Evolutionary conservation across 2,113 vertebrate genomes (phyloP), one percentile per base, ranked within the genome.

Genomic region (Rhabdomys dilectus): DNA sequence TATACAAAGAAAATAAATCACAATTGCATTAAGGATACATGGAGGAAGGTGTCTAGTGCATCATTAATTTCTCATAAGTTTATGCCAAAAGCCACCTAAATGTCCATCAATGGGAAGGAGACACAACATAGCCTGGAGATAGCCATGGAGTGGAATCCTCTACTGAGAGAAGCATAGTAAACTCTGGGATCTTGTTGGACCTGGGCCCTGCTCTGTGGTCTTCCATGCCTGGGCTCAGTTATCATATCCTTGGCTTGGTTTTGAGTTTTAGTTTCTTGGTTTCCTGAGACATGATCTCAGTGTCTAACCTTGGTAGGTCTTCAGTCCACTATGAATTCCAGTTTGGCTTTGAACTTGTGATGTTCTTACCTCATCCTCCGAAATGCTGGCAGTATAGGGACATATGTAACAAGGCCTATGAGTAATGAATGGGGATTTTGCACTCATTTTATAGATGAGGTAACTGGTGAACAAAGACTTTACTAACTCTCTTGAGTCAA

Each of bases 161-260:
- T 5, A 9, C 29, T 7, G 24, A 45, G 16, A 22, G 24, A 19
- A 48, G 31, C 16, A 2, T 0, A 12, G 2, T 1, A 60, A 21
- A 39, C 58, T 58, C 58, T 26, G 31, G 4, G 5, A 26, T 21
- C 2, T 0, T 24, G n/a, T 11, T 31, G 10, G 31, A 34, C 66
- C 29, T 34, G 39, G 1, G 19, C 6, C 31, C 81, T 62, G 39
- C 64, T 39, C 75, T 48, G 13, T 48, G 72, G 2, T 13, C 66
- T 21, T n/a, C 80, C 31, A 6, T 29, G 4, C 89, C 70, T 24
- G 58, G 78, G 68, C 17, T 51, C 39, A 76, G 21, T 42, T 34
- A 7, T 0, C 5, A 13, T 17, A 7, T 45, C 42, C n/a, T 56
- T 48, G 22, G 17, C 36, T 39, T 72, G 34, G 22, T 56, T 88